phyloP scores from a whole-genome alignment of 2,113 vertebrate species.

The Callocephalon fimbriatum region DNA sequence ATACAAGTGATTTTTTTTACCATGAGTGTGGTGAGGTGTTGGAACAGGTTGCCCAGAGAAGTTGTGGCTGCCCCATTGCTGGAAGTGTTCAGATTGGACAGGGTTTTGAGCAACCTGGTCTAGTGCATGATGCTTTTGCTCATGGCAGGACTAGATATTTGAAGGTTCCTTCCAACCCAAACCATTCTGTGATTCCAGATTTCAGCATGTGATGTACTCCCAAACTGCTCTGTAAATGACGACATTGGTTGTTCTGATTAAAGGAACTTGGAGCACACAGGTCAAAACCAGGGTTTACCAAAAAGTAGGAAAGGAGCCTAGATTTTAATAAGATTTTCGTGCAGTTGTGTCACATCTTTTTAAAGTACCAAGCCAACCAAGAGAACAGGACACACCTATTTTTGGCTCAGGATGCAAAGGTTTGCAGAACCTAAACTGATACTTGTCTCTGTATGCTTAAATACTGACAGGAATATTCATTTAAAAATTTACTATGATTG shows the following conservation, averaged over 20 bases:
- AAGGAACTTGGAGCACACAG: neutral
- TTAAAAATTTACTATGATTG: neutral
- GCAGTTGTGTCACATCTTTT: neutral
- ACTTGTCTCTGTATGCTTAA: neutral
- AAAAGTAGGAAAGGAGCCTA: neutral
- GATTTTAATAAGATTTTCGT: neutral
- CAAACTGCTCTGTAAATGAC: neutral
- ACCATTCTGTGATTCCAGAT: neutral
- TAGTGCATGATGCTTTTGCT: neutral
- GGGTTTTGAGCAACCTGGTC: neutral
- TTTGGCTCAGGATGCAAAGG: neutral
- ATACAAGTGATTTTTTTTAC: neutral
- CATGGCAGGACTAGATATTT: neutral
- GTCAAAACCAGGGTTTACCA: neutral
- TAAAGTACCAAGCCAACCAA: neutral
- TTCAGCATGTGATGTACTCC: neutral
- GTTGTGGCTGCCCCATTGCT: neutral
- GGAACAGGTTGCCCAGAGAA: neutral
- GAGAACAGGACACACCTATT: neutral
- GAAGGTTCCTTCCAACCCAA: neutral
- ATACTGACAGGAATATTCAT: neutral
- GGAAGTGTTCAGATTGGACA: neutral
- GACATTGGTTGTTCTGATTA: neutral
- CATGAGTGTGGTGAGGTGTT: neutral
- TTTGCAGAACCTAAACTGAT: neutral